These are phyloP conservation scores for Poeciliopsis paucimaculata DNA, from an alignment of 2,797 vertebrate genomes.

Conservation along the genomic window DNA sequence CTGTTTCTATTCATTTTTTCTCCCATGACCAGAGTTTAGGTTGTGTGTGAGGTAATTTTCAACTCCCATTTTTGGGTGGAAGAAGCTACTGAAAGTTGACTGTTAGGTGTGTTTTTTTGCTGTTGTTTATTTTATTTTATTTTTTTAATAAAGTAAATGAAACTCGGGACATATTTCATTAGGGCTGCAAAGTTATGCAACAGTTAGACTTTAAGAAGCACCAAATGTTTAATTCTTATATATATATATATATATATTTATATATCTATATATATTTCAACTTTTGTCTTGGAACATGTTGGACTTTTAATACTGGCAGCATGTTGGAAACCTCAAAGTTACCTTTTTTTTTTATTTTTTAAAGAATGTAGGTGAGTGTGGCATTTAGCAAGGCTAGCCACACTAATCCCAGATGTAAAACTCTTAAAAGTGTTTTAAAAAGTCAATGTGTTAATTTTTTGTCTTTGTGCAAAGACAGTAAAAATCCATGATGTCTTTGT, in stretches of 20 bases:
- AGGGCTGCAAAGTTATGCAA: neutral
- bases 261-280: neutral
- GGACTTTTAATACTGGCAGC: neutral
- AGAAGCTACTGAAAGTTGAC: neutral
- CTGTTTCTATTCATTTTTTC: neutral
- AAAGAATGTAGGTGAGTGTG: neutral
- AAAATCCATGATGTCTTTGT: neutral
- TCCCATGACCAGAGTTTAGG: neutral
- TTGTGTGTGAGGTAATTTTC: neutral
- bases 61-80: neutral
- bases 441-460: neutral
- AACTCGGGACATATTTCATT: neutral
- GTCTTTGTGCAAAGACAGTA: neutral
- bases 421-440: no score
- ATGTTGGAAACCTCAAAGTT: neutral
- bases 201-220: neutral
- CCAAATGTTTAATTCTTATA: neutral
- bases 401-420: neutral
- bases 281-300: neutral
- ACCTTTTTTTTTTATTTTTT: no score
- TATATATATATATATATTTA: no score
- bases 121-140: neutral
- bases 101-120: neutral
- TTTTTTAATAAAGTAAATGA: neutral
- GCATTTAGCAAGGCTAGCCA: neutral